phyloP scores from a whole-genome alignment of 2,888 invertebrate species.

The Chrysotoxum bicinctum region DNA sequence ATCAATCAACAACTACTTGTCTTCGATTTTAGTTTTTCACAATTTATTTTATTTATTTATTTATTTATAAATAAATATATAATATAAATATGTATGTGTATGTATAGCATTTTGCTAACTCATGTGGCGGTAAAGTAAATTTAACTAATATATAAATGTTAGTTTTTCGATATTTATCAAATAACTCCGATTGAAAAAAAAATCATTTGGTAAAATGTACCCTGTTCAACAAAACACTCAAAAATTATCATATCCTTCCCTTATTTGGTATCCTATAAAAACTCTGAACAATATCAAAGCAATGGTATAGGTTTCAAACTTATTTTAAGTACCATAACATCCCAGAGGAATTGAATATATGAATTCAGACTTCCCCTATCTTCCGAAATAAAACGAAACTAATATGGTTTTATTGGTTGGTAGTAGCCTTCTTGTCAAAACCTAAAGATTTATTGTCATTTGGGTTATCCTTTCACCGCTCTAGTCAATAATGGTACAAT shows the following conservation, averaged over 20 bases:
- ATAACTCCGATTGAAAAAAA: no score
- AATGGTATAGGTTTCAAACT: constrained; percentile 19
- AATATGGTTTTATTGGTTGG: constrained; percentile 24
- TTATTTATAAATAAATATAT: no score
- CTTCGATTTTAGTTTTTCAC: no score
- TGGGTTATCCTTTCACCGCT: constrained; percentile 37
- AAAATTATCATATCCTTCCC: not conserved
- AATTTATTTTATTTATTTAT: no score
- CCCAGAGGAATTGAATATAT: not conserved
- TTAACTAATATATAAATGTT: no score
- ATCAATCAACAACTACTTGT: no score
- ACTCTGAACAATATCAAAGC: not conserved
- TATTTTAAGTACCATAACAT: constrained; percentile 23
- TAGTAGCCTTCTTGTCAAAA: constrained; percentile 36
- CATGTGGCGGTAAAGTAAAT: no score
- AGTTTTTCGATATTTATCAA: no score
- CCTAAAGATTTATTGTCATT: constrained; percentile 65
- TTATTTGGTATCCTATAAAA: not conserved
- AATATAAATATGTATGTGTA: no score
- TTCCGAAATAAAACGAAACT: constrained; percentile 1
- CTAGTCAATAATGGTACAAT: constrained; percentile 21
- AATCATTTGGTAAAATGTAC: not conserved
- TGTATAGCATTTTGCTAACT: no score
- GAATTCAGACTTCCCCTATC: constrained; percentile 2
- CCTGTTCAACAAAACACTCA: not conserved